Evolutionary conservation across 2,113 vertebrate species (phyloP), one percentile per base, ranked within the genome.

Genomic region (Mystacornis crossleyi): DNA sequence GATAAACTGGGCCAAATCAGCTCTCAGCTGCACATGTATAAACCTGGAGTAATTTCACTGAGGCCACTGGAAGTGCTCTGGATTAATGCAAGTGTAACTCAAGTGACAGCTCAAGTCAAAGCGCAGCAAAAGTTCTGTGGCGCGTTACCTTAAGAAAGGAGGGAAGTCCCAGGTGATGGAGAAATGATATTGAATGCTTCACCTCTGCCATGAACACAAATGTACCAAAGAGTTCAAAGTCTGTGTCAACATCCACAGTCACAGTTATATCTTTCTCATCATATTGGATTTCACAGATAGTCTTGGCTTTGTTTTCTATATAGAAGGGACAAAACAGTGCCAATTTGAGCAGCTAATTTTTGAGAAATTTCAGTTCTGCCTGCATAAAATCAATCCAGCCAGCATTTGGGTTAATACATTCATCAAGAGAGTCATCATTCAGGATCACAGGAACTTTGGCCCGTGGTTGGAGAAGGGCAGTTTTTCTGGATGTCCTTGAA

Each of bases 101-200:
- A 33, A 43, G 43, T 40, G 31, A 57, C 28, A 81, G 42, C 42
- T 92, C 19, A 12, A 50, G 86, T 33, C 34, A 73, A 90, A 86
- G 38, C 34, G 66, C 34, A 91, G 57, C 53, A 43, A 33, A 67
- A 83, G 14, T 66, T 34, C 31, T 62, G 20, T 8, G 14, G 17
- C 67, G 62, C 55, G 8, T 93, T 97, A 98, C 97, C 97, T 98
- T 83, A 40, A 95, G 55, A 69, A 77, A 86, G 72, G 86, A 96
- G 62, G 97, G 97, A 53, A 97, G 64, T 79, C 97, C 97, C 66
- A 97, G 90, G 15, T 89, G 81, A 73, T 86, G 80, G 51, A 98
- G 74, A 58, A 85, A 3, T 47, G 88, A 50, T 86, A 97, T 8
- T 20, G 97, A 96, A 79, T 98, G 97, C 14, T 95, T 95, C 47